Base-by-base conservation (phyloP, 2,113 vertebrate species). In the Psammodynastes pulverulentus region DNA sequence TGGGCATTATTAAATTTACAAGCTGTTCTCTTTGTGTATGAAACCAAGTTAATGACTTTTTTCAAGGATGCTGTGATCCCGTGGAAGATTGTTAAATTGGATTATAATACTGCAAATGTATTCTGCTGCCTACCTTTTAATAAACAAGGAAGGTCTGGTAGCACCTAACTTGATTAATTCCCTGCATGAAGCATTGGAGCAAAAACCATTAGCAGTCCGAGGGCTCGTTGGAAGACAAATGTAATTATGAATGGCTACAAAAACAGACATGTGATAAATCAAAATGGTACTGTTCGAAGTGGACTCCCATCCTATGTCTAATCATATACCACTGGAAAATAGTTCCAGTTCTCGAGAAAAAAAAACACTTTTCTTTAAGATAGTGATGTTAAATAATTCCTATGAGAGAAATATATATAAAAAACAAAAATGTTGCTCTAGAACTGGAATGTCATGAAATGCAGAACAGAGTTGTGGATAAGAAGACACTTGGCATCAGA, bases 131-230 rank as follows among this genome's bases (percentile, higher is more conserved):
- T 85, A 89, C 26, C 9, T 95, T 92, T 89, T 88, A 79, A 92
- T 49, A 19, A 92, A 51, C 19, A 53, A 90, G 45, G 89, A 89
- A 92, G 24, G 87, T 94, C 94, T 95, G 87, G 13, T 72, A 84
- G 86, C 62, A 19, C 39, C 89, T 86, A 23, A 17, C 23, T 6
- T 86, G 56, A 90, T 94, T 95, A 84, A 91, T 49, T n/a, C 34
- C 23, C 87, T 13, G 48, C 43, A 93, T 79, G 86, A 2, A 72
- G 52, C 87, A 72, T 58, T 12, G 8, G 9, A 72, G 67, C 7
- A 88, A 53, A 72, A 53, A 56, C 39, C 26, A 92, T 39, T 85
- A 43, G 48, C 0, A 90, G 67, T 87, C 84, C 90, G 92, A 56
- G 0, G 19, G 45, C 84, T 8, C 51, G 46, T 0, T 87, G 87